A percentile compares a stretch with the other conserved stretches of the same genome.
Evolutionary conservation across 2,888 invertebrate species (phyloP).

Genomic region (Pterobdella sp.): DNA sequence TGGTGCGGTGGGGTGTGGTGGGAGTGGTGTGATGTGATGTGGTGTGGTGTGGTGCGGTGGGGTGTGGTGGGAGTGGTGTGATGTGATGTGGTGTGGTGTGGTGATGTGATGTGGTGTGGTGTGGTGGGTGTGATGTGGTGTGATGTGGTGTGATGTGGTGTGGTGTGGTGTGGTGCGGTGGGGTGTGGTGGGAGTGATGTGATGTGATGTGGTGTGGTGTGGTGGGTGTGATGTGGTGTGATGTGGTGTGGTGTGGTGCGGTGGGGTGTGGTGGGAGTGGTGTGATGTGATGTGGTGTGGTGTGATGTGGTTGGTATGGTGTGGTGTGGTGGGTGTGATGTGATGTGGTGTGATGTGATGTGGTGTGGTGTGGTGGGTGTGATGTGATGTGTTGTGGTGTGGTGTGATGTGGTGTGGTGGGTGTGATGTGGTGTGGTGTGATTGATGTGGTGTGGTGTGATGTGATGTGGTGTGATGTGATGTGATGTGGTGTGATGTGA

Average conservation of each 20-base stretch:
- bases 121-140: background rate
- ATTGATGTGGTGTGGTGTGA: too few relatives aligned
- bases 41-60: background rate
- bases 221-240: conserved; percentile 57
- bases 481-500: background rate
- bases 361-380: too few relatives aligned
- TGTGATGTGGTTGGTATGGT: too few relatives aligned
- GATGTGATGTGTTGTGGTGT: too few relatives aligned
- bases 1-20: background rate
- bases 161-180: background rate
- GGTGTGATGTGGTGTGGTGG: conserved; percentile 5
- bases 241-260: conserved; percentile 12
- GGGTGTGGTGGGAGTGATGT: background rate
- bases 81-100: background rate
- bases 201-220: background rate
- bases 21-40: background rate
- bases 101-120: background rate
- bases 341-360: background rate
- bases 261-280: too few relatives aligned
- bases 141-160: background rate
- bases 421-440: conserved; percentile 12
- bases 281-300: too few relatives aligned
- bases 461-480: too few relatives aligned
- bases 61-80: conserved; percentile 1
- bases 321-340: conserved; percentile 12